Base-by-base conservation (phyloP, 2,113 vertebrate species). In the Ailurus styani region DNA sequence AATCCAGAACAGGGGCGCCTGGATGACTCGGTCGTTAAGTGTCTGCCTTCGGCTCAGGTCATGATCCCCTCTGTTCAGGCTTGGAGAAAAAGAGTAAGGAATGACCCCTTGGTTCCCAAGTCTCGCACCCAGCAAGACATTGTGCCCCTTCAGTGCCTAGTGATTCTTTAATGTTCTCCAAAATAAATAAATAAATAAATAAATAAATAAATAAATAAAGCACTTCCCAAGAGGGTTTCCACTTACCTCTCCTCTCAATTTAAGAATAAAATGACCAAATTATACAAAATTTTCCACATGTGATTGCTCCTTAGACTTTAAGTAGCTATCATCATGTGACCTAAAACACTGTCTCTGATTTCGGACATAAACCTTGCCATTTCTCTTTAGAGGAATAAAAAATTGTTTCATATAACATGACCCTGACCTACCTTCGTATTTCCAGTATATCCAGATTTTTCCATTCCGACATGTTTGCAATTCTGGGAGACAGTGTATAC, bases 391-490 rank as follows among this genome's bases (percentile, higher is more conserved):
- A 45, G 20, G 42, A 73, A 88, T 88, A 81, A 96, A 95, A 96
- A 94, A 34, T 25, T 23, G 77, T 70, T 96, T 95, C 70, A 77
- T 90, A 90, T 47, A 97, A 52, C 72, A 86, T 96, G 96, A 96
- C 87, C 95, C 73, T 25, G 94, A 87, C 84, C 97, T 95, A 20
- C 70, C 92, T 95, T 92, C 37, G 57, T 97, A 97, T 93, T 96
- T 97, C 79, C 97, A 97, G 14, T 72, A 64, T 72, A 40, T 64
- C 68, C 70, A 95, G 87, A 75, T 95, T 90, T 94, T 98, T 96
- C 79, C 97, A 90, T 91, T 92, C 57, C 6, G 57, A 96, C 92
- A 64, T 98, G 97, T 97, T 97, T 98, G 98, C 88, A 98, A 70
- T 96, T 98, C 84, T 94, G 94, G 84, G 50, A 72, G 87, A 97